Evolutionary conservation across 2,113 vertebrate species (phyloP).

Genomic region (Ceyx margarethae): DNA sequence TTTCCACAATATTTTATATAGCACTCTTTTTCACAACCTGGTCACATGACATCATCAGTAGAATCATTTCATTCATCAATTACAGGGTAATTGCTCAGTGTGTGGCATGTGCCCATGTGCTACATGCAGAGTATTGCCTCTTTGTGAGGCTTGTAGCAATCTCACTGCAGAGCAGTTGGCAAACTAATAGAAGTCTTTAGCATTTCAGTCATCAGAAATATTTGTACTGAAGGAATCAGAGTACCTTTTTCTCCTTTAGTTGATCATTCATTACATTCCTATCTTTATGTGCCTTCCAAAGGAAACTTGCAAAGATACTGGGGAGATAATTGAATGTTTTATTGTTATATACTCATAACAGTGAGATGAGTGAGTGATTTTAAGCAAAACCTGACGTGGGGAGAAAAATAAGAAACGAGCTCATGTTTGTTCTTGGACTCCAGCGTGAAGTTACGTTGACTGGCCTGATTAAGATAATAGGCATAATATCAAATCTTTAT

Average conservation of each 20-base stretch:
- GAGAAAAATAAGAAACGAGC: not conserved
- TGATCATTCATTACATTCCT: not conserved
- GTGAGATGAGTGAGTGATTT: not conserved
- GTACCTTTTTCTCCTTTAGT: not conserved
- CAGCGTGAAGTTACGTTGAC: not conserved
- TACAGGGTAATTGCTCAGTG: not conserved
- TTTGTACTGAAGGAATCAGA: not conserved
- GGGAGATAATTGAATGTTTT: not conserved
- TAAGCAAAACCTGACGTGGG: not conserved
- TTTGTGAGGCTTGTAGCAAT: not conserved
- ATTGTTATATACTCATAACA: not conserved
- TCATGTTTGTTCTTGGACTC: not conserved
- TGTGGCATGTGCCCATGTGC: not conserved
- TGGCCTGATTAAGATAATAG: not conserved
- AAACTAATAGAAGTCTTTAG: not conserved
- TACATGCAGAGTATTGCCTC: not conserved
- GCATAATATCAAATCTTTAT: not conserved
- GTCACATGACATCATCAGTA: not conserved
- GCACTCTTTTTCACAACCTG: not conserved
- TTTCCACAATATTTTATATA: not conserved
- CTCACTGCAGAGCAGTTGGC: not conserved
- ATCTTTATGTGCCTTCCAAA: not conserved
- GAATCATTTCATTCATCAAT: not conserved
- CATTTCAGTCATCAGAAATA: not conserved
- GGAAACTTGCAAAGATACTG: not conserved